phyloP scores from a whole-genome alignment of 2,888 invertebrate species.

The Tribolium freemani region DNA sequence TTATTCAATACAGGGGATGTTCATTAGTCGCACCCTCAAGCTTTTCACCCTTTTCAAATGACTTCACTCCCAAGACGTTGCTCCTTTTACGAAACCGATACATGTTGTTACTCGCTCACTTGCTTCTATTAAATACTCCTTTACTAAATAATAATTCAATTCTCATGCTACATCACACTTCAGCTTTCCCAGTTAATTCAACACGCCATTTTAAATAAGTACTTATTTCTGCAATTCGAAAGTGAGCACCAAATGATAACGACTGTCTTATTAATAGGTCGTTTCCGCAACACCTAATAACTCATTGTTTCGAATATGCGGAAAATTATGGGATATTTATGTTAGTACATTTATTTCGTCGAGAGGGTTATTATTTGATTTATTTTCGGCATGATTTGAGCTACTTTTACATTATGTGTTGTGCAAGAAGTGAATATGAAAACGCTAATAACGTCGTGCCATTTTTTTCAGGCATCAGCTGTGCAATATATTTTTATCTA shows the following conservation, averaged over 20 bases:
- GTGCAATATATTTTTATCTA: constrained; percentile 19
- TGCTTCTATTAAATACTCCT: constrained; percentile 36
- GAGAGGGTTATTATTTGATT: background rate
- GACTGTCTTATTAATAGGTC: constrained; percentile 14
- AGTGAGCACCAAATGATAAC: constrained; percentile 10
- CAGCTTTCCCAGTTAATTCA: constrained; percentile 24
- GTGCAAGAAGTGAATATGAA: background rate
- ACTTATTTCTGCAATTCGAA: constrained; percentile 21
- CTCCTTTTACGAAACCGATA: constrained; percentile 36
- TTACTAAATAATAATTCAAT: constrained; percentile 37
- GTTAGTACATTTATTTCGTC: too few species aligned
- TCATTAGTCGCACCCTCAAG: constrained; percentile 52
- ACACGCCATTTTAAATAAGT: constrained; percentile 31
- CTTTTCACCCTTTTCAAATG: constrained; percentile 46
- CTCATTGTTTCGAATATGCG: background rate
- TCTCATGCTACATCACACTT: constrained; percentile 27
- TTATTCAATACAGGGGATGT: constrained; percentile 52
- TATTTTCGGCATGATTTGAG: background rate
- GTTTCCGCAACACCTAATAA: background rate
- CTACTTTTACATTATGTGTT: background rate
- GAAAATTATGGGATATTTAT: too few species aligned
- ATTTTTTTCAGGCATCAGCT: constrained; percentile 11
- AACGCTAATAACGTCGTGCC: background rate
- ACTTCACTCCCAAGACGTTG: constrained; percentile 27
- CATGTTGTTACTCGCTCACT: constrained; percentile 26